Base-by-base conservation (phyloP, 2,113 vertebrate genomes). In the Strigops habroptila region DNA sequence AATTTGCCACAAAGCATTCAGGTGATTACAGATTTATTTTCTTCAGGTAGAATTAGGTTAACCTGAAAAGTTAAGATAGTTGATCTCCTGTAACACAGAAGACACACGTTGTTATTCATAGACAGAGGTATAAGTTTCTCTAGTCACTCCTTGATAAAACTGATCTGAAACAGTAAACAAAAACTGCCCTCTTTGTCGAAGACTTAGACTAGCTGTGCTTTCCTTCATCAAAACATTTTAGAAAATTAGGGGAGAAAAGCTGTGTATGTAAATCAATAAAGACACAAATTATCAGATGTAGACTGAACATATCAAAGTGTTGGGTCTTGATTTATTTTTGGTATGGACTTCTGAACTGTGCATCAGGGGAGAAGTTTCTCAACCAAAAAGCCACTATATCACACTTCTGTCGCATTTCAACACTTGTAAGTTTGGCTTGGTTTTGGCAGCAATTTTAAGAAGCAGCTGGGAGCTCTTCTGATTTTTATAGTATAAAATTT, bases 201-300 rank as follows among this genome's bases (percentile, higher is more conserved):
- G 11, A 16, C 17, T 85, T 27, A 14, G 15, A 35, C 16, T 35
- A 53, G 33, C 30, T 13, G 4, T 11, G 35, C 35, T 84, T 67
- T 63, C 41, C 48, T 79, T 59, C 51, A 69, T 41, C 7, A 51
- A 90, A 75, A n/a, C 3, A 12, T 44, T 81, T 76, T 13, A 76
- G 33, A 52, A 82, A 90, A 49, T 6, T 18, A 37, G 4, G 41
- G 28, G 1, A 1, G 1, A 0, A 51, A 74, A 44, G 5, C 9
- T 64, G 5, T 11, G 8, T 14, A 46, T 18, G 46, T 2, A 13
- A 17, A 88, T 85, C 21, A 91, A 17, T 17, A 55, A 79, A 75
- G 46, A 79, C 18, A 69, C 18, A 62, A 74, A 23, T 27, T 41
- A 60, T 13, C 33, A 82, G 15, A 33, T 15, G 8, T 10, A 88